These are phyloP conservation scores for Apostichopus japonicus DNA, from an alignment of 35 echinoderm and acorn worm species.

Conservation along the genomic window DNA sequence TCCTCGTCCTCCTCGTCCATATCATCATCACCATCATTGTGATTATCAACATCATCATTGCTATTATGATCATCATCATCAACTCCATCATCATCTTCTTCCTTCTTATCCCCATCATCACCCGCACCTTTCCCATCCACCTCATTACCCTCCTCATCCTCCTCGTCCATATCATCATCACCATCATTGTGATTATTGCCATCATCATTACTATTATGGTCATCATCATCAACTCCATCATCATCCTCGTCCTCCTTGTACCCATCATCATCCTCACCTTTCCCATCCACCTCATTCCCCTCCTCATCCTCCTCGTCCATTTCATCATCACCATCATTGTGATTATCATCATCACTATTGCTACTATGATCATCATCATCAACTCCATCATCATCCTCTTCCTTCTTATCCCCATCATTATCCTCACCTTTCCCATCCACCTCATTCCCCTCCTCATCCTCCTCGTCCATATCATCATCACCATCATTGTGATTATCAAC, in stretches of 20 bases:
- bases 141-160: too few species aligned
- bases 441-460: neutral
- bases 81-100: neutral
- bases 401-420: neutral
- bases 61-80: too few species aligned
- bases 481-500: neutral
- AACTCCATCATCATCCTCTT: neutral
- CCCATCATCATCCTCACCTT: too few species aligned
- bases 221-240: neutral
- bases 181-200: neutral
- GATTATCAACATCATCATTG: conserved; percentile 32
- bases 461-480: neutral
- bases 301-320: too few species aligned
- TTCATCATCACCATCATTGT: neutral
- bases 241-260: neutral
- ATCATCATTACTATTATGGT: neutral
- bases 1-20: neutral
- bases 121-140: neutral
- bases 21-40: conserved; percentile 28
- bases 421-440: neutral
- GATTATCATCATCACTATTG: neutral
- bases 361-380: neutral
- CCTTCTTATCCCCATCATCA: neutral
- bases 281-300: neutral
- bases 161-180: neutral